Evolutionary conservation across 2,113 vertebrate species (phyloP).

Genomic region (Pithys albifrons): DNA sequence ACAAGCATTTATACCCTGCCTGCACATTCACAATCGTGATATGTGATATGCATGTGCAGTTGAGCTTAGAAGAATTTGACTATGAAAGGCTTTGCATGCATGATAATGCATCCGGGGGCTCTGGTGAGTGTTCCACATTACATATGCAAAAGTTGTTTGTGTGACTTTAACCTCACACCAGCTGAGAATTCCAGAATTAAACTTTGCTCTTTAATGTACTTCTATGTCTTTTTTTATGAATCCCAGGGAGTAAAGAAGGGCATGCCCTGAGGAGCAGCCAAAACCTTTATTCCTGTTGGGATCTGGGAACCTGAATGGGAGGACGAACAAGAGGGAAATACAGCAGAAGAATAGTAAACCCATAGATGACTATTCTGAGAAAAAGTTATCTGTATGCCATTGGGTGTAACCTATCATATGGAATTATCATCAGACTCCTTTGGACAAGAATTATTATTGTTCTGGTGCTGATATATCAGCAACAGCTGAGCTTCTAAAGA

Average conservation of each 20-base stretch:
- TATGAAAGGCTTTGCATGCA: background rate
- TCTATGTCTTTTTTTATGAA: background rate
- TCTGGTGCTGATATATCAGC: background rate
- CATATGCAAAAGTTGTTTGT: background rate
- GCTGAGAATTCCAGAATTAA: background rate
- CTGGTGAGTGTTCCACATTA: background rate
- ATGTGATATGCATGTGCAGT: background rate
- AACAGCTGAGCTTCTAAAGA: background rate
- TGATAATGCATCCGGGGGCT: background rate
- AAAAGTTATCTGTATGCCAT: background rate
- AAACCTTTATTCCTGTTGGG: background rate
- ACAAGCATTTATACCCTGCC: background rate
- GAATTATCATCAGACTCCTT: background rate
- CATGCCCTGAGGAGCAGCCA: background rate
- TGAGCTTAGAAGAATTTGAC: background rate
- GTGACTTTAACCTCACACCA: background rate
- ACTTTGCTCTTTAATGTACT: background rate
- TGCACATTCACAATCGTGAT: background rate
- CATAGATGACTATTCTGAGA: fast-evolving
- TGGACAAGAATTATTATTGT: background rate
- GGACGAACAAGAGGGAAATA: background rate
- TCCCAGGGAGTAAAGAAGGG: background rate
- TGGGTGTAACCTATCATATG: fast-evolving
- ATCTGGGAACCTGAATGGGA: background rate
- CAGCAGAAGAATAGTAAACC: background rate